These are phyloP conservation scores for Neolamprologus falcicula DNA, from an alignment of 2,113 vertebrate species.

Conservation along the genomic window DNA sequence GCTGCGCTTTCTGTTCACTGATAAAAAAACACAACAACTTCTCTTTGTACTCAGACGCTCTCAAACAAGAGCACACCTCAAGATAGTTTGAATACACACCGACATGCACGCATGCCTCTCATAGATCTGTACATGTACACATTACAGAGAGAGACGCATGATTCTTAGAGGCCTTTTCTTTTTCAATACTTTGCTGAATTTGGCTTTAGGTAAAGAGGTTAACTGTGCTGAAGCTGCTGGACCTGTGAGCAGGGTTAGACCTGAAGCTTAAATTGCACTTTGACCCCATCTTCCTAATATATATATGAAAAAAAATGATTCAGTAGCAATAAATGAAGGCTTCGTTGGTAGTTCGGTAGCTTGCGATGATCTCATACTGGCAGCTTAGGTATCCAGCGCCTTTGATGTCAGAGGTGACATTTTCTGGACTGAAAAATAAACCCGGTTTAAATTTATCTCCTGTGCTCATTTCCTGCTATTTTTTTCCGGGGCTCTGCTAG, in stretches of 20 bases:
- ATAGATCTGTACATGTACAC: not conserved
- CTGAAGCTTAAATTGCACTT: not conserved
- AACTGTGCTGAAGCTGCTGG: not conserved
- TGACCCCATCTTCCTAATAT: not conserved
- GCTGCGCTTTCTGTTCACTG: not conserved
- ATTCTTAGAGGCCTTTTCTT: conserved; percentile 9
- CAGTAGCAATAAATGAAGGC: not conserved
- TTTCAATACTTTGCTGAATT: not conserved
- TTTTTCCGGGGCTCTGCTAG: not conserved
- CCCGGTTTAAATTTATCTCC: not conserved
- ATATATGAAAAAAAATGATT: not conserved
- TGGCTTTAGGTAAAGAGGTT: not conserved
- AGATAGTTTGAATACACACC: not conserved
- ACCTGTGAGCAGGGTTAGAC: not conserved
- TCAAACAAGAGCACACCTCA: not conserved
- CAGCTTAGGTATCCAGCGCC: not conserved
- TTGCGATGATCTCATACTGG: not conserved
- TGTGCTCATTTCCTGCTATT: not conserved
- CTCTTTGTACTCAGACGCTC: not conserved
- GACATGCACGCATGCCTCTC: not conserved
- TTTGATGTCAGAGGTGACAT: not conserved
- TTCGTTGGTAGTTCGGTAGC: fast-evolving
- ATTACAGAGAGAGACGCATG: not conserved
- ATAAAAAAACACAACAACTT: conserved; percentile 22
- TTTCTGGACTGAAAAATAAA: not conserved